phyloP scores from a whole-genome alignment of 2,797 vertebrate species.

The Lagorchestes hirsutus region DNA sequence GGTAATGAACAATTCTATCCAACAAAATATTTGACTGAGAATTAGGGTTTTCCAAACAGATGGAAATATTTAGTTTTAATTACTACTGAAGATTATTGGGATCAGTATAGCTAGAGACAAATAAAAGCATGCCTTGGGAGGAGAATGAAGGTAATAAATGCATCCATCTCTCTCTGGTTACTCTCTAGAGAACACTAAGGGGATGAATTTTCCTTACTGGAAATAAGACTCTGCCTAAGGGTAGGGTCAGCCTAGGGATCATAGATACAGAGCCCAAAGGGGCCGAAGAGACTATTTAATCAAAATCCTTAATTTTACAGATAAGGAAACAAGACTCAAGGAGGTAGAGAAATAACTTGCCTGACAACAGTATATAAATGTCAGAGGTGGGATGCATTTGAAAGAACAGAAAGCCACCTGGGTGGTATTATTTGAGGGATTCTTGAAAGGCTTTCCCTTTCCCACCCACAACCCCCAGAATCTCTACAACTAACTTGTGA shows the following conservation, averaged over 20 bases:
- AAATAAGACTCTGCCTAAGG: background rate
- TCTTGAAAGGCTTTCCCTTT: background rate
- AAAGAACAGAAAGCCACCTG: background rate
- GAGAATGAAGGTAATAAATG: background rate
- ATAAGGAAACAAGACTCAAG: background rate
- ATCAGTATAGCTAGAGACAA: background rate
- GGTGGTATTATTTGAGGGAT: background rate
- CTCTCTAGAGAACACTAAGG: background rate
- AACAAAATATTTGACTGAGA: background rate
- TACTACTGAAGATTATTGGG: background rate
- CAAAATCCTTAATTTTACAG: background rate
- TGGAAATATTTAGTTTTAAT: background rate
- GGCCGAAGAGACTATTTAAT: background rate
- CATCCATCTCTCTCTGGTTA: background rate
- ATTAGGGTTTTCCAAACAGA: background rate
- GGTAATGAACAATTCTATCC: conserved; percentile 86
- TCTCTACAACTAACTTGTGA: background rate
- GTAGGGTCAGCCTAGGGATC: background rate
- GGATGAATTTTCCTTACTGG: background rate
- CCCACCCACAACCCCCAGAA: background rate
- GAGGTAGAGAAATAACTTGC: background rate
- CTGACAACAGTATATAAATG: background rate
- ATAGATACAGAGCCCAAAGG: background rate
- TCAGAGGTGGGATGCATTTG: background rate
- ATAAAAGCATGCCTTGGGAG: background rate